Conservation (phyloP, 2,113 vertebrate genomes). For the Felis chaus region DNA sequence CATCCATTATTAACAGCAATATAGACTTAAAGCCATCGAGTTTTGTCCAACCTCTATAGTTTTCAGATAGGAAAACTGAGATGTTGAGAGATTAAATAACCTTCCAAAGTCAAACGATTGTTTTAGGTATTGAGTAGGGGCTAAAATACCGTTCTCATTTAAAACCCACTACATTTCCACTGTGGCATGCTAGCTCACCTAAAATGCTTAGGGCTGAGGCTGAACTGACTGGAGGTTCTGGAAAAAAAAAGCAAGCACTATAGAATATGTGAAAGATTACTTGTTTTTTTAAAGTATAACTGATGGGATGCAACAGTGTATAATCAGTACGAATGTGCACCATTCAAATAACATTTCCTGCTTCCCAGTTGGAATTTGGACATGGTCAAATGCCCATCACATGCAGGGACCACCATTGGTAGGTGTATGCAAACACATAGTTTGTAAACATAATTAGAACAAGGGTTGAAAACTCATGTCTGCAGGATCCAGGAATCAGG, state of each 20-base stretch:
- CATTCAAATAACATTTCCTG: not conserved
- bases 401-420: not conserved
- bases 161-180: not conserved
- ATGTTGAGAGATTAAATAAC: not conserved
- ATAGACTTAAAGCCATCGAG: not conserved
- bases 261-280: not conserved
- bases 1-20: not conserved
- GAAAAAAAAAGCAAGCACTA: conserved; percentile 2
- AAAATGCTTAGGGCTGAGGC: not conserved
- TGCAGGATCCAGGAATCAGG: not conserved
- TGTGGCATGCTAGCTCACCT: not conserved
- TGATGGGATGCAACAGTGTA: not conserved
- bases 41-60: not conserved
- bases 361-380: not conserved
- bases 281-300: not conserved
- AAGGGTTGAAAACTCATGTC: not conserved
- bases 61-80: not conserved
- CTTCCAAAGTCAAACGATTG: not conserved
- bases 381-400: not conserved
- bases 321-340: not conserved
- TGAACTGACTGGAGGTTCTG: not conserved
- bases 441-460: not conserved
- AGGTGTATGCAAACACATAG: not conserved
- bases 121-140: not conserved
- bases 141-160: not conserved